Percentiles rank a stretch among this genome's conserved stretches.
Conservation (phyloP, 1,140 invertebrate genomes). For the Nylanderia fulva region DNA sequence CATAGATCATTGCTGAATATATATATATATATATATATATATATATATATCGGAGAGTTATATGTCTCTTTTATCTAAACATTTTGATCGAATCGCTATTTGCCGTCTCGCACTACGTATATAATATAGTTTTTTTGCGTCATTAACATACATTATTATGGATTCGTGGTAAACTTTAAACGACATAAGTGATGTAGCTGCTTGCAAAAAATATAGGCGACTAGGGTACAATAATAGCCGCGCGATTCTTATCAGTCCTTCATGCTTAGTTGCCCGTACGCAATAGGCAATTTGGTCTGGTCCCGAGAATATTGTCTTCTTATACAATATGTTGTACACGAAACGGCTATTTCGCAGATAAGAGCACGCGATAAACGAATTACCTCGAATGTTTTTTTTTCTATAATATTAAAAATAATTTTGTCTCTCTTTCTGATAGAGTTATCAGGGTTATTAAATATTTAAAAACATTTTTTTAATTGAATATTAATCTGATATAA, state of each 20-base stretch:
- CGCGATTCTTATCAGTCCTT: slow-evolving; percentile 28
- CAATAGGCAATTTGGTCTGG: neutral
- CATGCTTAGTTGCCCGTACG: neutral
- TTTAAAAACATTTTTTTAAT: neutral
- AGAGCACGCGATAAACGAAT: slow-evolving; percentile 1
- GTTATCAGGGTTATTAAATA: neutral
- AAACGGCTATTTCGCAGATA: neutral
- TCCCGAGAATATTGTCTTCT: neutral
- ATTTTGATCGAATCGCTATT: slow-evolving; percentile 47
- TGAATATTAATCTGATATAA: neutral
- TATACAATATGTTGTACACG: neutral
- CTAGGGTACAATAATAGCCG: neutral
- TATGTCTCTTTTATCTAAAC: slow-evolving; percentile 45
- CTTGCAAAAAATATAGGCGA: neutral
- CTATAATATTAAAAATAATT: neutral
- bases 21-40: no score
- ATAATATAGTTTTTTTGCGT: neutral
- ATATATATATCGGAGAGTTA: slow-evolving; percentile 59
- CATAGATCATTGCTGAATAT: slow-evolving; percentile 49
- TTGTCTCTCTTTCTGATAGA: no score
- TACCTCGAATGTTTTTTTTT: neutral
- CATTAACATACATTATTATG: slow-evolving; percentile 28
- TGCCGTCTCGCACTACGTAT: neutral
- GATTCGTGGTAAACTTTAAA: neutral
- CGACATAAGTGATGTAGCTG: neutral